Evolutionary conservation across 2,888 invertebrate species (phyloP), one percentile per base, ranked within the genome.

Genomic region (Nysson spinosus): DNA sequence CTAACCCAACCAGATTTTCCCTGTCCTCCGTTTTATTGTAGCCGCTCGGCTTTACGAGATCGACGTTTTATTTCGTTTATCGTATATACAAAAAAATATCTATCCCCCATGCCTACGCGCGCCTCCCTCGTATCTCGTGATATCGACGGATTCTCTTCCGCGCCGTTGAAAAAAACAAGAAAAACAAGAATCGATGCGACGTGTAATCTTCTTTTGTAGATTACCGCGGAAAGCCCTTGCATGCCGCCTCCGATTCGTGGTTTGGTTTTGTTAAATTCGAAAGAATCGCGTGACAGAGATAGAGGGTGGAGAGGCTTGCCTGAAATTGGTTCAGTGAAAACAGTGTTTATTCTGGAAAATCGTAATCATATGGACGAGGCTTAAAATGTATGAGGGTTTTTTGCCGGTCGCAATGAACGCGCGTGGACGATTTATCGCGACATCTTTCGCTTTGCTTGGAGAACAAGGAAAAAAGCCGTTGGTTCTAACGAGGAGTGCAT

Each of bases 1-100:
- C 73, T 50, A 49, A 52, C 56, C 67, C n/a, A n/a, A 57, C 75
- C 77, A 72, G 75, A 75, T 70, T 72, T 73, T 39, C 54, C 71
- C 65, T 58, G 74, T 69, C n/a, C n/a, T n/a, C 69, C 70, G 74
- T 72, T 73, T 73, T 73, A 74, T 61, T 44, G 71, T 63, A 35
- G 46, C 52, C 55, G 66, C 57, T 51, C 60, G 63, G 74, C 71
- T 75, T 75, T 75, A 77, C 75, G 75, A 77, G 75, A 77, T 74
- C 76, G 77, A 58, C 74, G 49, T 71, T 77, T 75, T 75, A 77
- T 77, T 75, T 72, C 69, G 75, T 72, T 75, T 75, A 72, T 72
- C 70, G 75, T 66, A 51, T 67, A 66, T 75, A 64, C 55, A 64
- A 51, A 67, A 63, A 66, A 50, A 34, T 40, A 30, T 7, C 28